Evolutionary conservation across 2,113 vertebrate species (phyloP).

Genomic region (Argyrosomus japonicus): DNA sequence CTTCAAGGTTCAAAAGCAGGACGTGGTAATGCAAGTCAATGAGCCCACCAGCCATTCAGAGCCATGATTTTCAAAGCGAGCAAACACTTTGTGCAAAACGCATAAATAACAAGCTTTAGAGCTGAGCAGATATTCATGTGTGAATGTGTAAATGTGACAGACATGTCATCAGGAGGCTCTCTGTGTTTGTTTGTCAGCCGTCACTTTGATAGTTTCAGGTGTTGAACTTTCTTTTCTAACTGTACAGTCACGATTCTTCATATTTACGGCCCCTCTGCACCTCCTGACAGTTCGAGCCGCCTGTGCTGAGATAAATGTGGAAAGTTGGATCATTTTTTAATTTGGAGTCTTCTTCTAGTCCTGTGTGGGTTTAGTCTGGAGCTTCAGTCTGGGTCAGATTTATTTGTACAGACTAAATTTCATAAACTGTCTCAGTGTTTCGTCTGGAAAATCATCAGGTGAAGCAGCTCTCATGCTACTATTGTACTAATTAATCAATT

Average conservation of each 20-base stretch:
- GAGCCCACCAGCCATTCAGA: conserved; percentile 43
- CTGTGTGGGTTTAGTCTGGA: not conserved
- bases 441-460: not conserved
- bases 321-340: conserved; percentile 1
- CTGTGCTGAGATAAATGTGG: not conserved
- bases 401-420: not conserved
- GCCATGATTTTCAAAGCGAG: conserved; percentile 16
- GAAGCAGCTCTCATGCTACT: not conserved
- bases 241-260: not conserved
- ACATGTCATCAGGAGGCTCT: not conserved
- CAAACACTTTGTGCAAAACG: conserved; percentile 16
- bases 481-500: no score
- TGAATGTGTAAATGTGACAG: not conserved
- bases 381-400: not conserved
- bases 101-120: not conserved
- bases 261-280: not conserved
- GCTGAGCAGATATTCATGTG: not conserved
- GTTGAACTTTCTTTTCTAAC: not conserved
- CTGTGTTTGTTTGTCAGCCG: no score
- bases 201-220: not conserved
- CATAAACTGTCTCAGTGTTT: not conserved
- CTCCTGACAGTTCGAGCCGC: not conserved
- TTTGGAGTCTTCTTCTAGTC: not conserved
- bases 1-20: conserved; percentile 64
- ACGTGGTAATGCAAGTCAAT: conserved; percentile 57